These are phyloP conservation scores for Rhagium mordax DNA, from an alignment of 2,888 invertebrate genomes.

Conservation along the genomic window DNA sequence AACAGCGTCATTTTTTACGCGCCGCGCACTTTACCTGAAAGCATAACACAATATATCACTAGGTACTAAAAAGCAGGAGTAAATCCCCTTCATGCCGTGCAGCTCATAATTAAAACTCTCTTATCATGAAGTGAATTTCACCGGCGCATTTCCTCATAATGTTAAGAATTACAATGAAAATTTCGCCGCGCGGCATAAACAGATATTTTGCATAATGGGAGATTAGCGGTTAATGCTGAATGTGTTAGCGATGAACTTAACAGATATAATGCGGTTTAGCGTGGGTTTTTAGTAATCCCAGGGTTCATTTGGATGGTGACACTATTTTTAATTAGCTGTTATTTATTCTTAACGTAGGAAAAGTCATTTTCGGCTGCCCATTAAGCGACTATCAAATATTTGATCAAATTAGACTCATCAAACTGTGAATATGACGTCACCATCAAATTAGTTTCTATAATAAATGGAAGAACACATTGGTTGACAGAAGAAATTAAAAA, in stretches of 20 bases:
- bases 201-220: not conserved
- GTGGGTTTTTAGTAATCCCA: not conserved
- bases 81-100: not conserved
- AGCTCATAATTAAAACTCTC: conserved; percentile 15
- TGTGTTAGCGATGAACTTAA: conserved; percentile 1
- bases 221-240: not conserved
- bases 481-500: too few species aligned
- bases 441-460: too few species aligned
- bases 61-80: conserved; percentile 9
- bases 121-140: conserved; percentile 17
- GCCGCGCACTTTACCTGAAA: not conserved
- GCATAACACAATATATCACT: not conserved
- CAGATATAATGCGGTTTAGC: not conserved
- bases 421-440: too few species aligned
- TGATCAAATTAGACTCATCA: too few species aligned
- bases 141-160: conserved; percentile 2
- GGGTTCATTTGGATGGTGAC: not conserved
- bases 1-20: not conserved
- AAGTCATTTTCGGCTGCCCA: too few species aligned
- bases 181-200: not conserved
- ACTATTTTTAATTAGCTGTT: not conserved
- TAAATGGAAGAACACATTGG: too few species aligned
- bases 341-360: too few species aligned
- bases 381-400: too few species aligned
- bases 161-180: conserved; percentile 6